phyloP scores from a whole-genome alignment of 2,113 vertebrate species.

The Ciconia stormi region DNA sequence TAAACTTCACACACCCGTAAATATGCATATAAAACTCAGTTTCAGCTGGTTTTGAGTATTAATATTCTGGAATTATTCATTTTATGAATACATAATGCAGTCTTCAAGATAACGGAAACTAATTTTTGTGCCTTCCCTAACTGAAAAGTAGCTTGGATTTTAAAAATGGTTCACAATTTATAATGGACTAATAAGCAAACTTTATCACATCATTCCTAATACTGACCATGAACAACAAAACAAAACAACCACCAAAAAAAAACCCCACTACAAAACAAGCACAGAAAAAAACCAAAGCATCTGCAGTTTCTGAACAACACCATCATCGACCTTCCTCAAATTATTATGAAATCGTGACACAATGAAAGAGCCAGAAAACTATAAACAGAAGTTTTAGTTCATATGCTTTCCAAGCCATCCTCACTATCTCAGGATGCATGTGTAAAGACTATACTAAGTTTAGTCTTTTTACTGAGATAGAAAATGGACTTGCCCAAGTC shows the following conservation, averaged over 20 bases:
- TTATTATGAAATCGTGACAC: not conserved
- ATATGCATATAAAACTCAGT: not conserved
- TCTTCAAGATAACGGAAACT: not conserved
- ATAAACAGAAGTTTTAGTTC: not conserved
- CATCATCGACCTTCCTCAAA: not conserved
- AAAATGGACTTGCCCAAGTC: not conserved
- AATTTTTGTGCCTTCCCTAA: not conserved
- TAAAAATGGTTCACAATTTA: not conserved
- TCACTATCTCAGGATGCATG: not conserved
- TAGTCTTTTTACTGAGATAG: not conserved
- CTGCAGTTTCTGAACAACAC: not conserved
- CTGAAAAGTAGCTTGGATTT: not conserved
- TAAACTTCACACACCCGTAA: not conserved
- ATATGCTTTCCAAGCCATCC: not conserved
- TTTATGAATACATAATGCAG: not conserved
- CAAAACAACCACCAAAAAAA: not conserved
- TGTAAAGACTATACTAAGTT: not conserved
- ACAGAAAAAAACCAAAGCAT: not conserved
- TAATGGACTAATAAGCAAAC: not conserved
- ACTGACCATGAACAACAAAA: not conserved
- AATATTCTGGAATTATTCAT: not conserved
- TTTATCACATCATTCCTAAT: not conserved
- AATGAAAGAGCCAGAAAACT: not conserved
- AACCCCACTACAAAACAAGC: not conserved
- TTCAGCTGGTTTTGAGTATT: not conserved